Evolutionary conservation across 2,797 vertebrate genomes (phyloP), one percentile per base, ranked within the genome.

Genomic region (Smutsia gigantea): DNA sequence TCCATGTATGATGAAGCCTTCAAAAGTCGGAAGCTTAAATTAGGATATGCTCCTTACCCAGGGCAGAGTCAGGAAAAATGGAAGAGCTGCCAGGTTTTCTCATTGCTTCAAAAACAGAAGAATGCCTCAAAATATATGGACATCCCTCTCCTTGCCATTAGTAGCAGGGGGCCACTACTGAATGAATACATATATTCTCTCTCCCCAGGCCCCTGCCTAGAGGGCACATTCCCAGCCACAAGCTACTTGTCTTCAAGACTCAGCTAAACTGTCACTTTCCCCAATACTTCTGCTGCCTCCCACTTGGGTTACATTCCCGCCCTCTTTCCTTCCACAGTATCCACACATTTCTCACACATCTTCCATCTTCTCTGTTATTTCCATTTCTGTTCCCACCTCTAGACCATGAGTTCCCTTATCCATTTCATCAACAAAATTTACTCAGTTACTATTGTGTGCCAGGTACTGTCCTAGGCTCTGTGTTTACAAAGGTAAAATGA

Each of bases 381-480:
- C 68, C 37, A 1, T 63, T 79, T 64, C 77, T 55, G 57, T 37
- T 84, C 83, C 84, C 29, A 87, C 42, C 51, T 83, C 53, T 77
- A 83, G 68, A 46, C 69, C 59, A 3, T 9, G 21, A 39, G 51
- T 34, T 31, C 42, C 77, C 34, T 31, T 25, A 15, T 21, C 51
- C 25, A 25, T 34, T 86, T 78, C 77, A 39, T 75, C 49, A 21
- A 27, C 61, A 51, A 66, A 27, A 61, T 53, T 34, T n/a, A n/a
- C 37, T 55, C 29, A 37, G 46, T 75, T 31, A 4, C 49, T 4
- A 29, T n/a, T 6, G 8, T 0, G 21, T 84, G 23, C 49, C 46
- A 37, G 71, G 75, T 10, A 29, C 68, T 27, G 0, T 0, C 27
- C 27, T 55, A 27, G 7, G 7, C 83, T 69, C 31, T 0, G 1